Evolutionary conservation across 2,888 invertebrate species (phyloP).

Genomic region (Eumerus sabulonum): DNA sequence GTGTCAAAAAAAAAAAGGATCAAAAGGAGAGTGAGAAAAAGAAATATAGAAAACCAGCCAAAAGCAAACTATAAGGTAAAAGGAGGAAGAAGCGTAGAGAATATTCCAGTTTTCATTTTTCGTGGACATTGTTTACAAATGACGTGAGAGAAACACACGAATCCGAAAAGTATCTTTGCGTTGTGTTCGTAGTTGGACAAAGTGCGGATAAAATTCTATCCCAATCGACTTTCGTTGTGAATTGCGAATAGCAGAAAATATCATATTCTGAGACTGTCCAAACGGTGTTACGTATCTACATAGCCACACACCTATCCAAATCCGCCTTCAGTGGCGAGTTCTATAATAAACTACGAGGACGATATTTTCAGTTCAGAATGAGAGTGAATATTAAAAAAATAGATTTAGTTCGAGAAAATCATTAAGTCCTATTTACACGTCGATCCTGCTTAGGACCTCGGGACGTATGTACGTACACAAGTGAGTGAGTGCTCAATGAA

Average conservation of each 20-base stretch:
- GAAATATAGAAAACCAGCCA: neutral
- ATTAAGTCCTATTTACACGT: too few relatives aligned
- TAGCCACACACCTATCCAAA: too few relatives aligned
- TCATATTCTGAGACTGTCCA: slow-evolving; percentile 16
- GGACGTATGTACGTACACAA: slow-evolving; percentile 12
- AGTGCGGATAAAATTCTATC: slow-evolving; percentile 42
- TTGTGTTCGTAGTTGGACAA: slow-evolving; percentile 33
- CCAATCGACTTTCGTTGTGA: neutral
- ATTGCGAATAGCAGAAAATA: slow-evolving; percentile 13
- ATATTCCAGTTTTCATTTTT: slow-evolving; percentile 66
- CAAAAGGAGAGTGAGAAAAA: neutral
- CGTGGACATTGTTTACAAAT: slow-evolving; percentile 67
- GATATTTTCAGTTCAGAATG: too few relatives aligned
- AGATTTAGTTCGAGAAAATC: too few relatives aligned
- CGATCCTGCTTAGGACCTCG: too few relatives aligned
- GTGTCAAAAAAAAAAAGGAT: slow-evolving; percentile 44
- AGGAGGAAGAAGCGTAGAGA: slow-evolving; percentile 13
- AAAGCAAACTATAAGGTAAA: neutral
- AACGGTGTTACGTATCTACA: too few relatives aligned
- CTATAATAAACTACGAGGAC: too few relatives aligned
- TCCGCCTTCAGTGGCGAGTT: neutral
- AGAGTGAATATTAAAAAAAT: too few relatives aligned
- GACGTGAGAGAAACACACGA: slow-evolving; percentile 57
- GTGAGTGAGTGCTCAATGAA: slow-evolving; percentile 27
- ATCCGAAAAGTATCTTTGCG: slow-evolving; percentile 41